Base-by-base conservation (phyloP, 2,797 vertebrate species). In the Etheostoma perlongum region DNA sequence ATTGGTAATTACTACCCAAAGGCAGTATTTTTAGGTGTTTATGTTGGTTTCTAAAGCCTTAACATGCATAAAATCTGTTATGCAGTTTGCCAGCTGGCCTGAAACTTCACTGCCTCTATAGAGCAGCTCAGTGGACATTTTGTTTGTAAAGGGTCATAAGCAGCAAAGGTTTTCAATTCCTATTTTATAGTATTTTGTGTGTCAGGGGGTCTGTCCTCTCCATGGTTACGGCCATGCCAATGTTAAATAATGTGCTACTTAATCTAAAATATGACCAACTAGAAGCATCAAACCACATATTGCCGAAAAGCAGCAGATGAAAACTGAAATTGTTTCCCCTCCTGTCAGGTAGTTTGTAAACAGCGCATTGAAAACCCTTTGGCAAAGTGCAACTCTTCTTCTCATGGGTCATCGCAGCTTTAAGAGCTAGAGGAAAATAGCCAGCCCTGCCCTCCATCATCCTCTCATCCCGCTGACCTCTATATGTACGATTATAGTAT, bases 381-480 rank as follows among this genome's bases (percentile, higher is more conserved):
- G 88, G 89, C 81, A 87, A 82, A 93, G 90, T 88, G 86, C 86
- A 88, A 87, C 89, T 89, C 87, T 85, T 57, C 75, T 79, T 84
- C 69, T 52, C 81, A 76, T 13, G 85, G 90, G 90, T 91, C 88
- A 91, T 67, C 73, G 66, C 79, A 54, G 88, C 88, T 90, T 88
- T 83, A 85, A 93, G 89, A 88, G 90, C 86, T 69, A 19, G 66
- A 86, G 81, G 89, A 90, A 91, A 92, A 92, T 90, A 85, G 84
- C 79, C 51, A 54, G 63, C 65, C 81, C 76, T 91, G 86, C 81
- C 85, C 85, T 92, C 87, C 86, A 93, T 92, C 91, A 91, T 91
- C 91, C 93, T 88, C 90, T 93, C 91, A 87, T 92, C 91, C 88
- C 0, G 40, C 85, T 89, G 88, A 92, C 89, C 91, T 91, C 89